Base-by-base conservation (phyloP, 2,113 vertebrate genomes). In the Zosterops pallidus region DNA sequence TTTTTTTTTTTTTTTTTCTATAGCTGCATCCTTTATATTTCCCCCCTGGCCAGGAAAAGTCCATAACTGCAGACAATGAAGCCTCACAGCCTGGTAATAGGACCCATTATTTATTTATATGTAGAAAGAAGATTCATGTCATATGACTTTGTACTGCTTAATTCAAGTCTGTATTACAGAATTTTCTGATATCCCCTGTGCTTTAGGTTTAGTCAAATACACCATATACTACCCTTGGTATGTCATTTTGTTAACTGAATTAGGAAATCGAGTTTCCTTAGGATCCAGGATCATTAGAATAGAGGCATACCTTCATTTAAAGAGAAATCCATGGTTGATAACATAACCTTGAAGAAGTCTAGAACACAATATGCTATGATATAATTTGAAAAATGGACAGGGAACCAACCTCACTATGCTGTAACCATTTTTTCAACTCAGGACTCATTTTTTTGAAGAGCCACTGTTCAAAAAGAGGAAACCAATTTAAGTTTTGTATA, bases 61-160 rank as follows among this genome's bases (percentile, higher is more conserved):
- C 75, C 22, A 4, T 65, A 84, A 76, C 50, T 70, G 35, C 7
- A 3, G 69, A 92, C 90, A 94, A 92, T 63, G 60, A 89, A 95
- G 71, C 23, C 42, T 91, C 90, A 83, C 70, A 90, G 59, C 26
- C 78, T 74, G 79, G 41, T 74, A 94, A 83, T 39, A 63, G 33
- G 46, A 80, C 9, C 6, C 29, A 67, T 87, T 80, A 94, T 67
- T 91, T 97, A 91, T 95, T 94, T 63, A 88, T 57, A 28, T 21
- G 18, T 13, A 64, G 35, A 53, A 88, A 72, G 21, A 75, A 9
- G 18, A 76, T 57, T 52, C 31, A 49, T 25, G 75, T 81, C 24
- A 12, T 83, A 60, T 67, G 37, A 69, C n/a, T 71, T 90, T 71
- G 69, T 72, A 42, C 42, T 79, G 46, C 8, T 87, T 87, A 80